A percentile compares a stretch with the other conserved stretches of the same genome.
Evolutionary conservation across 1,140 invertebrate species (phyloP).

Genomic region (Drosophila erecta): DNA sequence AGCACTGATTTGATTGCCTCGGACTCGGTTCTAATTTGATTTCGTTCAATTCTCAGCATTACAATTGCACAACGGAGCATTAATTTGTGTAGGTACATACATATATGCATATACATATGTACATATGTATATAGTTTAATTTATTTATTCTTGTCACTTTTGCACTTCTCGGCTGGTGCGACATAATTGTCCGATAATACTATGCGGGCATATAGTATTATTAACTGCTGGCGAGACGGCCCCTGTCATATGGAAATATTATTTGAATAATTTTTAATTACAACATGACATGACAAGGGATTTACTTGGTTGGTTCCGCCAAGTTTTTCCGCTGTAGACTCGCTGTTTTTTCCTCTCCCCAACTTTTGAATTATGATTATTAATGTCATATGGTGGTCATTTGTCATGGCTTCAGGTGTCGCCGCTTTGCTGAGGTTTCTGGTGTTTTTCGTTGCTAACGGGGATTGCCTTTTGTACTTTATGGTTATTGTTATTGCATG

Average conservation of each 20-base stretch:
- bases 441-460: slow-evolving; percentile 17
- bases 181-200: slow-evolving; percentile 37
- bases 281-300: slow-evolving; percentile 80
- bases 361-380: slow-evolving; percentile 79
- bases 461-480: slow-evolving; percentile 64
- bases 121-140: slow-evolving; percentile 5
- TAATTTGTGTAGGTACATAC: slow-evolving; percentile 27
- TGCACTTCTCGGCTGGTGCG: slow-evolving; percentile 13
- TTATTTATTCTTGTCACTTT: slow-evolving; percentile 30
- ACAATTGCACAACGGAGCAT: slow-evolving; percentile 52
- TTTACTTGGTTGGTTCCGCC: slow-evolving; percentile 59
- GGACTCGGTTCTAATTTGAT: slow-evolving; percentile 53
- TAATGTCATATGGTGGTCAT: slow-evolving; percentile 76
- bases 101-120: slow-evolving; percentile 3
- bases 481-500: slow-evolving; percentile 73
- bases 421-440: slow-evolving; percentile 14
- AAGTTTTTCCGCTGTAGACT: slow-evolving; percentile 74
- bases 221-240: slow-evolving; percentile 30
- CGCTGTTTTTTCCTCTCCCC: slow-evolving; percentile 36
- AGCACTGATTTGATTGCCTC: slow-evolving; percentile 39
- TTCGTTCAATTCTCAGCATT: slow-evolving; percentile 34
- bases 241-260: slow-evolving; percentile 42
- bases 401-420: slow-evolving; percentile 63
- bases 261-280: slow-evolving; percentile 74
- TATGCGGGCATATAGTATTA: slow-evolving; percentile 12